Base-by-base conservation (phyloP, 2,113 vertebrate genomes). In the Morone saxatilis region DNA sequence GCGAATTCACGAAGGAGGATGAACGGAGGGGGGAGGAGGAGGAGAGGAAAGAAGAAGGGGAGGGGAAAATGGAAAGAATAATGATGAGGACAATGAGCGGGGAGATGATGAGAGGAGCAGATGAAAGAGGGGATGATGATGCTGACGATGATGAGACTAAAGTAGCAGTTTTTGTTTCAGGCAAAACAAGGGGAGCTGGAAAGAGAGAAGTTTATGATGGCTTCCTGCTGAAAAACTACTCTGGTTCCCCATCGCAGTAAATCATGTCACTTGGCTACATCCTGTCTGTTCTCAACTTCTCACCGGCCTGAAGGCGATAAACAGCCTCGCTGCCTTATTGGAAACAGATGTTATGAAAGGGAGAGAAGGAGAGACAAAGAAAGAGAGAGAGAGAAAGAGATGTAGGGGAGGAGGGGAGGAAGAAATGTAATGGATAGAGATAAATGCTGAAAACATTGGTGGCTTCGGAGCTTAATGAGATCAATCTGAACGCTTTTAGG, bases 261-360 rank as follows among this genome's bases (percentile, higher is more conserved):
- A 93, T 92, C 81, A 87, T 81, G 84, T 92, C 91, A 82, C 78
- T 85, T 38, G 85, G 89, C 88, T 87, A 83, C 91, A 87, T 92
- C 92, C 89, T 92, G 92, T 83, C 88, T 88, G 87, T 85, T 86
- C 87, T 86, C 75, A 70, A 85, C 83, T 83, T 91, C 88, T 89
- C 86, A 83, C 81, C 71, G 69, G 87, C 88, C 78, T 68, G 80
- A 66, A 91, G 88, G 87, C 86, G 17, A 84, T 87, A 89, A 85
- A 89, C 78, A 66, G 87, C 19, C 79, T 40, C 12, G 51, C 84
- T 31, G 79, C 83, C 61, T 86, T 51, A 90, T 92, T 80, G 90
- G 81, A 90, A 92, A 82, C 92, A 93, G 93, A 93, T 93, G 91
- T 87, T 71, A 5, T 14, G 48, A 86, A 71, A 38, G 71, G 56